These are phyloP conservation scores for Leptinotarsa juncta DNA, from an alignment of 2,888 invertebrate species.

Conservation along the genomic window DNA sequence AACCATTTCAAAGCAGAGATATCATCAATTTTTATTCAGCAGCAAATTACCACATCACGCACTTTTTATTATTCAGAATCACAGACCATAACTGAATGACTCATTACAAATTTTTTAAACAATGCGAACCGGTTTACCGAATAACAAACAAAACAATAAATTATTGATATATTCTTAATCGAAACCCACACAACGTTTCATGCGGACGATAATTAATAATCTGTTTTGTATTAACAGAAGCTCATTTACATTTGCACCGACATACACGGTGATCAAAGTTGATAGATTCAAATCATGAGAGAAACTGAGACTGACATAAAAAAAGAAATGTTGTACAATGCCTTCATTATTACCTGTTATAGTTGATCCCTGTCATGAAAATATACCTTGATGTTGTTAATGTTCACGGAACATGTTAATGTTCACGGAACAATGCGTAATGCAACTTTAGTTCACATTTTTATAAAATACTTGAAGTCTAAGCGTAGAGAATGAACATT, in stretches of 20 bases:
- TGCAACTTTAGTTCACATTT: no score
- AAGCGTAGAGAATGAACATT: no score
- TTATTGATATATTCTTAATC: constrained; percentile 29
- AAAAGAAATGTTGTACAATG: no score
- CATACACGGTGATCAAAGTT: constrained; percentile 24
- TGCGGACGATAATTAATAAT: constrained; percentile 33
- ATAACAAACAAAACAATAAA: constrained; percentile 39
- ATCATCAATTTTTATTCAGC: constrained; percentile 26
- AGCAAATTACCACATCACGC: constrained; percentile 30
- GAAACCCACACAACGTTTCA: constrained; percentile 30
- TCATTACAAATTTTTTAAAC: constrained; percentile 37
- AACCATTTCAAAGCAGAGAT: constrained; percentile 19
- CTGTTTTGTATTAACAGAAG: constrained; percentile 34
- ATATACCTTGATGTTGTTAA: no score
- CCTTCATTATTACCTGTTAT: no score
- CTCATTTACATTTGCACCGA: constrained; percentile 36
- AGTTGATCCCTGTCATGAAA: no score
- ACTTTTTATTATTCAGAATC: constrained; percentile 34
- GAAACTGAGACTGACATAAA: background rate
- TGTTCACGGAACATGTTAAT: no score
- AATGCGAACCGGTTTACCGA: constrained; percentile 30
- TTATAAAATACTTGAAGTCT: no score
- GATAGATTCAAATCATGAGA: background rate
- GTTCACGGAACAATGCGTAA: no score
- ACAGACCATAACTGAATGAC: constrained; percentile 36